Evolutionary conservation across 2,797 vertebrate species (phyloP), one percentile per base, ranked within the genome.

Genomic region (Kryptopterus vitreolus): DNA sequence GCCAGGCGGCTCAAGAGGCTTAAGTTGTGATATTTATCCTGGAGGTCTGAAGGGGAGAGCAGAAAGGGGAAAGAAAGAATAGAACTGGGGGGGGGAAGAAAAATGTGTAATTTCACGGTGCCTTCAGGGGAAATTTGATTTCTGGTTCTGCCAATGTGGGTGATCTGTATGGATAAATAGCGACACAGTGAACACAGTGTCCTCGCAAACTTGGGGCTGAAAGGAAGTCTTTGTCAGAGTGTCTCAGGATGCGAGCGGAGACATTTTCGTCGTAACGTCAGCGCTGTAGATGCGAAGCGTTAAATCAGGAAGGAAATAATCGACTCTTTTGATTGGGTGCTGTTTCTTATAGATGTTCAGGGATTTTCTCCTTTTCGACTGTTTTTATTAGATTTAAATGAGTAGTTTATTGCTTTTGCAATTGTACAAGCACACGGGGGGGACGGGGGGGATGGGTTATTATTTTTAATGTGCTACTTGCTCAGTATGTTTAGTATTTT

Each of bases 81-180:
- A n/a, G n/a, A n/a, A n/a, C n/a, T n/a, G 87, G 90, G 84, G 87
- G 88, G 88, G 90, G 91, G 88, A 92, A 90, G 90, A 90, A 91
- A 92, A 92, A 92, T 91, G 89, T 93, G 92, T 94, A 94, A 94
- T 94, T 94, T 94, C 93, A 94, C 88, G 90, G 92, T 93, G 90
- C 93, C 92, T 94, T 93, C 91, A 87, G 92, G 93, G 93, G 90
- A 92, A 94, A 94, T 94, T 93, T 94, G 92, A 94, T 94, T 93
- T 93, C 90, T 91, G 90, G n/a, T n/a, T n/a, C n/a, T n/a, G n/a
- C n/a, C n/a, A n/a, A n/a, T n/a, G n/a, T n/a, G n/a, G n/a, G n/a
- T n/a, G n/a, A n/a, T n/a, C 92, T 91, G 90, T 90, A 90, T 93
- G 91, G 92, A 94, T 93, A 93, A 94, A 94, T 94, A 93, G 92